phyloP scores from a whole-genome alignment of 2,797 vertebrate genomes.

The Sandelia bainsii region DNA sequence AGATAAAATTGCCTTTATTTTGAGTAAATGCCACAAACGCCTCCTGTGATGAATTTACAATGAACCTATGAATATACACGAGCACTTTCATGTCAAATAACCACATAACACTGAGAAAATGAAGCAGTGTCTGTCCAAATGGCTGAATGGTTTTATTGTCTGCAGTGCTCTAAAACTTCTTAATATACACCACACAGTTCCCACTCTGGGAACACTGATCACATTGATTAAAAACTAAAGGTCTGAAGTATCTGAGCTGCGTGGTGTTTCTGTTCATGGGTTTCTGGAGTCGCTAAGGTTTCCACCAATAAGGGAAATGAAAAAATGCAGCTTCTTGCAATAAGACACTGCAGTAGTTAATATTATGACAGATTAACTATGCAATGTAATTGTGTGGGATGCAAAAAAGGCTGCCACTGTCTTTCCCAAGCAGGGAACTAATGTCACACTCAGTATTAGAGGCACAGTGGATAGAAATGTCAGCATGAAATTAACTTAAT shows the following conservation, averaged over 20 bases:
- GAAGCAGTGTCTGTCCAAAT: slow-evolving; percentile 20
- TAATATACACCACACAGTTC: slow-evolving; percentile 13
- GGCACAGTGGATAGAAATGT: slow-evolving; percentile 35
- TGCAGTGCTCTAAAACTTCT: neutral
- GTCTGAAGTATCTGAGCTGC: slow-evolving; percentile 1
- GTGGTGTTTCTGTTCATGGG: neutral
- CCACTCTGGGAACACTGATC: neutral
- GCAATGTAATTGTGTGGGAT: neutral
- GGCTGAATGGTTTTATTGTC: slow-evolving; percentile 34
- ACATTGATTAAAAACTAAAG: neutral
- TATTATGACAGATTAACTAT: slow-evolving; percentile 23
- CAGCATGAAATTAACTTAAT: slow-evolving; percentile 26
- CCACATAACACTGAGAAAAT: slow-evolving; percentile 15
- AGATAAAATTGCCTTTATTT: neutral
- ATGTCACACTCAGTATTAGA: slow-evolving; percentile 57
- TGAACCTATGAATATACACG: slow-evolving; percentile 48
- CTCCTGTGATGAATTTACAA: slow-evolving; percentile 41
- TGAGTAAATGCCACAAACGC: slow-evolving; percentile 21
- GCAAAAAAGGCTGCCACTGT: neutral
- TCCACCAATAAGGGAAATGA: slow-evolving; percentile 12
- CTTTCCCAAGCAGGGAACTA: slow-evolving; percentile 14
- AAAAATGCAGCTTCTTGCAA: slow-evolving; percentile 8
- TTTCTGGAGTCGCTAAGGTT: neutral
- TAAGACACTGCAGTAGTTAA: slow-evolving; percentile 5
- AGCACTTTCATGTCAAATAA: slow-evolving; percentile 30